A percentile compares a stretch with the other conserved stretches of the same genome.
Conservation (phyloP, 2,113 vertebrate genomes). For the Nanger granti region DNA sequence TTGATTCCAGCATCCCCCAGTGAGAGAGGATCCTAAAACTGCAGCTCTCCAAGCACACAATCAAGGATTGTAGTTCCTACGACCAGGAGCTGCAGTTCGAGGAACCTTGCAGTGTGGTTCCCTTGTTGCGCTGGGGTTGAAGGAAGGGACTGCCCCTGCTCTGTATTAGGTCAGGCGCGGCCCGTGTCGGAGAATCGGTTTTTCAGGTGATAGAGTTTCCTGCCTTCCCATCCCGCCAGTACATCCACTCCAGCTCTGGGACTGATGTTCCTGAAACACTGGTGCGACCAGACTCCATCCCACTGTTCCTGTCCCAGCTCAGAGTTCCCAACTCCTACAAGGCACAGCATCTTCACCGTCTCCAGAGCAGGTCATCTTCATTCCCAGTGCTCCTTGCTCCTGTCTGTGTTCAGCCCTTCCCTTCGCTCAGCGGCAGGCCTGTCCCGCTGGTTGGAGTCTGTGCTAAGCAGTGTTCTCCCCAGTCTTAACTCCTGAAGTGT, state of each 20-base stretch:
- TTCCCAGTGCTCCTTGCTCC: not conserved
- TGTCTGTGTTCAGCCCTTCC: not conserved
- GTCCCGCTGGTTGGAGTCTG: not conserved
- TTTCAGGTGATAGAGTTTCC: not conserved
- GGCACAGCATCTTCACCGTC: not conserved
- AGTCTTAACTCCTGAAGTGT: not conserved
- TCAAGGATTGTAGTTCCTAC: not conserved
- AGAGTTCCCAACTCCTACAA: not conserved
- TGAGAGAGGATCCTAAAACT: not conserved
- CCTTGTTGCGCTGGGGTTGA: too few relatives aligned
- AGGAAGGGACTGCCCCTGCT: not conserved
- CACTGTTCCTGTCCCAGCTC: not conserved
- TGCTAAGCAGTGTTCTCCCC: not conserved
- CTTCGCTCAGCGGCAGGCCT: not conserved
- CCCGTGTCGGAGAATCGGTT: fast-evolving
- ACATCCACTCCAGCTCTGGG: not conserved
- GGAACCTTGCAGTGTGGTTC: not conserved
- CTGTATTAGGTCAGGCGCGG: not conserved
- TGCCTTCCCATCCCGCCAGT: not conserved
- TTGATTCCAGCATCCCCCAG: not conserved
- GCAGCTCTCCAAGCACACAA: not conserved
- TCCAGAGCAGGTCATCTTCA: not conserved
- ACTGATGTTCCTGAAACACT: not conserved
- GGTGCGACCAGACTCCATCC: not conserved
- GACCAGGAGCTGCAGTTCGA: not conserved